Base-by-base conservation (phyloP, 1,140 invertebrate species). In the Atopsyche davidsoni region DNA sequence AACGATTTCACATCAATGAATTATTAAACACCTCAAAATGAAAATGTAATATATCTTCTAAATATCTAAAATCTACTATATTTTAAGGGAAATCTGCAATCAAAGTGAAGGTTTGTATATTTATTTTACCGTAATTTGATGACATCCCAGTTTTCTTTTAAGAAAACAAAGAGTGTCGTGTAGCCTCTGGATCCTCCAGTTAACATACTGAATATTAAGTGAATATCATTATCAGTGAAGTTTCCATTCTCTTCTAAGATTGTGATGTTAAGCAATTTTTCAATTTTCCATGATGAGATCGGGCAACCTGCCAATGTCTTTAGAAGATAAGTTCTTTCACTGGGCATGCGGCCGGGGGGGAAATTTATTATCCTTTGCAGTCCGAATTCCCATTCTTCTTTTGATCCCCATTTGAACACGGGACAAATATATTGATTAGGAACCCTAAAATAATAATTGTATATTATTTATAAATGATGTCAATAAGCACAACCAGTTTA, bases 311-410 rank as follows among this genome's bases (percentile, higher is more conserved):
- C 82, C 1, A 89, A 62, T 1, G 82, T 83, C 66, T 86, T 87
- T 7, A 89, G 62, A 0, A 88, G 68, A 63, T 83, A 87, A 0
- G 83, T 85, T 57, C 85, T 67, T 65, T 87, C 86, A 55, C 78
- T 85, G 55, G 79, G 76, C 47, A 78, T 81, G 36, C 83, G 68
- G 2, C 73, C 74, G 3, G 72, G 62, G 0, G 85, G 82, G 65
- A 87, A 87, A 54, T 86, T 79, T 18, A 84, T 79, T 0, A 87
- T 76, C 11, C 84, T 72, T 47, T 87, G 74, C 0, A 89, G 68
- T 46, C 84, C 85, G 60, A 87, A 87, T 53, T 86, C 77, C 85
- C 85, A 89, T 66, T 89, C 85, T 22, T 85, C 78, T 48, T 75
- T 69, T 0, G 81, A 79, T 0, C 86, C 86, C 79, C 82, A 87